Conservation (phyloP, 2,113 vertebrate genomes). For the Ceyx melanurus region DNA sequence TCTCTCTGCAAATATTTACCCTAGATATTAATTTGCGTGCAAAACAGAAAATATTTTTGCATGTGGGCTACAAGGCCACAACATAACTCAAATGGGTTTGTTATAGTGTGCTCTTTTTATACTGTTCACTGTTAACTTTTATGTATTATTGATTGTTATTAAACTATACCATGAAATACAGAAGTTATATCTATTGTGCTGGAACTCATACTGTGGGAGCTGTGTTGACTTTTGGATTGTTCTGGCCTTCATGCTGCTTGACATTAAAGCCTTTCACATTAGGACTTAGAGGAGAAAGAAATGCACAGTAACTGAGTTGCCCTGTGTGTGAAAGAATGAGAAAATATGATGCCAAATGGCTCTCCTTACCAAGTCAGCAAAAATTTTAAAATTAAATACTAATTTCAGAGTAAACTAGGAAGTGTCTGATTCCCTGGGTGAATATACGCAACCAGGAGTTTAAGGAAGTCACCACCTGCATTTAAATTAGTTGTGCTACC, state of each 20-base stretch:
- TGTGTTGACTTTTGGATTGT: no score
- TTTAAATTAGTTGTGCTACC: conserved; percentile 14
- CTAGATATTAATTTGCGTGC: no score
- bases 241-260: no score
- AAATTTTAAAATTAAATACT: conserved; percentile 6
- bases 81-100: no score
- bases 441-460: not conserved
- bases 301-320: not conserved
- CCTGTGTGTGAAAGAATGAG: not conserved
- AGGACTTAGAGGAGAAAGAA: conserved; percentile 2
- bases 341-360: not conserved
- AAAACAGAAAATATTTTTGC: no score
- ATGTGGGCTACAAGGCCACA: no score
- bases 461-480: not conserved
- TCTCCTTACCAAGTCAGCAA: not conserved
- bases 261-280: not conserved
- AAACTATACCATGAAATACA: no score
- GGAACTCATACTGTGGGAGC: no score
- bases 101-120: no score
- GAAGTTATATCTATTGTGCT: no score
- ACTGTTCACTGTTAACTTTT: no score
- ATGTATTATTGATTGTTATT: no score
- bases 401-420: conserved; percentile 24
- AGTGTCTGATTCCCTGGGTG: not conserved
- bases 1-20: not conserved